Percentiles rank a stretch among this genome's conserved stretches.
Conservation (phyloP, 2,888 invertebrate species). For the Latrodectus elegans region DNA sequence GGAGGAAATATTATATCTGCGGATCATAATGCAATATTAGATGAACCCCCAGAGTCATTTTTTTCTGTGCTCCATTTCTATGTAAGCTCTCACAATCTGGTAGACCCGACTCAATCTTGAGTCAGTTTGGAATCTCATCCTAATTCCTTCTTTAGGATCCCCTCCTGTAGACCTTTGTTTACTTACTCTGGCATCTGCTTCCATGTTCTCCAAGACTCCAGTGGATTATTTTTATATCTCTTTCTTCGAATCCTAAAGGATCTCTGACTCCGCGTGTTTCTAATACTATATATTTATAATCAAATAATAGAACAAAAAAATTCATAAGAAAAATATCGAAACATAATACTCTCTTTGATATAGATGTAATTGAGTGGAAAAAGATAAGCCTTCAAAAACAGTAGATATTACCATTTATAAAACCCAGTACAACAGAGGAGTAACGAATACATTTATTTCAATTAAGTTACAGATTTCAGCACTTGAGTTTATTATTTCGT, state of each 20-base stretch:
- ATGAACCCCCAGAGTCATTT: conserved; percentile 39
- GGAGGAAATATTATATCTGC: no score
- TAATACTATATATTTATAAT: conserved; percentile 53
- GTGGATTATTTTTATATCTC: conserved; percentile 60
- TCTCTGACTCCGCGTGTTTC: conserved; percentile 10
- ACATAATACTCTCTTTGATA: conserved; percentile 4
- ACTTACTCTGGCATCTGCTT: conserved; percentile 41
- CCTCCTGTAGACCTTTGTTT: conserved; percentile 40
- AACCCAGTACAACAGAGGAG: neutral
- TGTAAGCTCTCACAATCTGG: conserved; percentile 62
- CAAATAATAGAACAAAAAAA: conserved; percentile 35
- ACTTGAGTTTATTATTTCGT: no score
- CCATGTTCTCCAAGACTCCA: conserved; percentile 7
- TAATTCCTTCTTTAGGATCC: conserved; percentile 38
- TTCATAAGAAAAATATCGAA: neutral
- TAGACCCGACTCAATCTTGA: conserved; percentile 56
- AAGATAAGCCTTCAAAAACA: conserved; percentile 13
- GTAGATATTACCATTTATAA: conserved; percentile 34
- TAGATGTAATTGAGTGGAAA: neutral
- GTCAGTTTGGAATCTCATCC: conserved; percentile 59
- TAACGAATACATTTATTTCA: no score
- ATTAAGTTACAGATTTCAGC: no score
- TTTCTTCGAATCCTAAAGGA: conserved; percentile 36
- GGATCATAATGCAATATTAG: conserved; percentile 29
- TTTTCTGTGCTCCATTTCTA: conserved; percentile 47